Evolutionary conservation across 2,797 vertebrate species (phyloP).

Genomic region (Lateolabrax maculatus): DNA sequence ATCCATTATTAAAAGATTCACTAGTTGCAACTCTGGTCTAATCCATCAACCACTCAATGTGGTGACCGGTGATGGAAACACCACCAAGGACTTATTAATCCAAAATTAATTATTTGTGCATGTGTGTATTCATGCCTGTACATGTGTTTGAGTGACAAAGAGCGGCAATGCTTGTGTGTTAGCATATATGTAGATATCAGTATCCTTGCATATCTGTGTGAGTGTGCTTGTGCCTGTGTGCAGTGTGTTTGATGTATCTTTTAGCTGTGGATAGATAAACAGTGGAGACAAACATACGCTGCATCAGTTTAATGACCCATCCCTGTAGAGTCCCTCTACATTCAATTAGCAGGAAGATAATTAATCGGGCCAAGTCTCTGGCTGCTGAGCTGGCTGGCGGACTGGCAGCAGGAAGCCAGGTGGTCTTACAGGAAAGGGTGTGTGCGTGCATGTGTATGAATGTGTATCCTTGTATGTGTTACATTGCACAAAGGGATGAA

Average conservation of each 20-base stretch:
- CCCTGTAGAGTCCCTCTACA: constrained; percentile 86
- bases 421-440: constrained; percentile 75
- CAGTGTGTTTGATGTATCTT: constrained; percentile 81
- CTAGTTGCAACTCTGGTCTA: background rate
- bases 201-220: constrained; percentile 37
- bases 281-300: constrained; percentile 84
- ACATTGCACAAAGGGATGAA: constrained; percentile 54
- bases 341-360: constrained; percentile 87
- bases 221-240: constrained; percentile 52
- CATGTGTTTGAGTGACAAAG: constrained; percentile 20
- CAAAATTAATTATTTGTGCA: background rate
- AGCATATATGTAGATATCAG: constrained; percentile 23
- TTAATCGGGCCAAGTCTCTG: constrained; percentile 83
- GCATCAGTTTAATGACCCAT: constrained; percentile 86
- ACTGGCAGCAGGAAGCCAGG: constrained; percentile 82
- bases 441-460: constrained; percentile 27
- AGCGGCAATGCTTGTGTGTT: constrained; percentile 21
- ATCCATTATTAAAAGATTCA: background rate
- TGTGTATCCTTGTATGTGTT: constrained; percentile 19
- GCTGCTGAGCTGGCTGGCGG: constrained; percentile 79
- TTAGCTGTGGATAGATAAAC: constrained; percentile 84
- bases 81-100: constrained; percentile 1
- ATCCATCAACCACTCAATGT: background rate
- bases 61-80: constrained; percentile 4
- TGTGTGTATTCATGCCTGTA: background rate